phyloP scores from a whole-genome alignment of 2,888 invertebrate species.

The Tortricodes alternella region DNA sequence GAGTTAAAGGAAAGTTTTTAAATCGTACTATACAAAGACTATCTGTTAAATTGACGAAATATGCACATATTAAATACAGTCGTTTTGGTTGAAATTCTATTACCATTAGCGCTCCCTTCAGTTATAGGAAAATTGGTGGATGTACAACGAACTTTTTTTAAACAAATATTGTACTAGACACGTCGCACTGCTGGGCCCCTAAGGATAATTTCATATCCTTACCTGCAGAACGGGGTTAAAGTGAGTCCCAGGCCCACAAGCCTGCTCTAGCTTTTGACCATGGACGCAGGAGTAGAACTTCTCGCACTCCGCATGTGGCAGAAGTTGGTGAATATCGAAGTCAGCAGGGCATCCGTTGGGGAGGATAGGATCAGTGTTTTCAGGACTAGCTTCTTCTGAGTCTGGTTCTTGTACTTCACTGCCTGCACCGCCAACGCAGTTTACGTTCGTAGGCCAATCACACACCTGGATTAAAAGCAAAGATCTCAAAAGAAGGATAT shows the following conservation, averaged over 20 bases:
- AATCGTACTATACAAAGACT: too few relatives aligned
- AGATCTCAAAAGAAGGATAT: neutral
- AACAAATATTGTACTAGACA: too few relatives aligned
- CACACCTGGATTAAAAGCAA: conserved; percentile 37
- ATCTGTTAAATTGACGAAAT: too few relatives aligned
- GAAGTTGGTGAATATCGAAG: conserved; percentile 33
- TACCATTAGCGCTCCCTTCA: too few relatives aligned
- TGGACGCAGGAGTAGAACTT: conserved; percentile 44
- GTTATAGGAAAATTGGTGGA: too few relatives aligned
- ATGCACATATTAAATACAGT: too few relatives aligned
- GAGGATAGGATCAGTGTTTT: conserved; percentile 15
- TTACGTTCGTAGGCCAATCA: conserved; percentile 44
- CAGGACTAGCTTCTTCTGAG: conserved; percentile 7
- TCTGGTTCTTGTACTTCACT: neutral
- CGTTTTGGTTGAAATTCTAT: too few relatives aligned
- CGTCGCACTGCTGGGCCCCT: too few relatives aligned
- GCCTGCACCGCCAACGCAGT: conserved; percentile 33
- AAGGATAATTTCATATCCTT: neutral
- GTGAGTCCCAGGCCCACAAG: conserved; percentile 15
- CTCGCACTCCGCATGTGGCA: conserved; percentile 43
- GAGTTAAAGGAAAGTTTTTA: too few relatives aligned
- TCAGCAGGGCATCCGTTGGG: conserved; percentile 41
- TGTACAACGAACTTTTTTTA: too few relatives aligned
- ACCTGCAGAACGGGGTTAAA: conserved; percentile 32
- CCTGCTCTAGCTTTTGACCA: conserved; percentile 34